A percentile compares a stretch with the other conserved stretches of the same genome.
Evolutionary conservation across 2,888 invertebrate species (phyloP).

Genomic region (Diarsia rubi): DNA sequence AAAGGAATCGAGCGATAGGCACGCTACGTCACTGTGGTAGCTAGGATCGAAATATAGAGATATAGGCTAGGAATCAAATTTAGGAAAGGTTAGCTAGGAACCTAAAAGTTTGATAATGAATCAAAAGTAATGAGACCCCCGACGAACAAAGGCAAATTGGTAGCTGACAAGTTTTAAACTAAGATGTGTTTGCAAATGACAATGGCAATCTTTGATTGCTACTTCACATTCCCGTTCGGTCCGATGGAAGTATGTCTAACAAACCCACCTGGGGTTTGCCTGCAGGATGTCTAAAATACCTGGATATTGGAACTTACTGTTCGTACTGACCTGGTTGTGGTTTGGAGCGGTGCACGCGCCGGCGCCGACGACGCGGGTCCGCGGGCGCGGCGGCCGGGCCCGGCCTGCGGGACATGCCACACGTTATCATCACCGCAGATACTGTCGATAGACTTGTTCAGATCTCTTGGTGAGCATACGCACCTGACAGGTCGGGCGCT

Average conservation of each 20-base stretch:
- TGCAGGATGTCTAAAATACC: not conserved
- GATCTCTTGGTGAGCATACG: conserved; percentile 1
- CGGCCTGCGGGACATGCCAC: conserved; percentile 15
- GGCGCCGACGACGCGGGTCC: conserved; percentile 37
- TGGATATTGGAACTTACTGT: not conserved
- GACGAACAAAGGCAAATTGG: no score
- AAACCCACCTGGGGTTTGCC: not conserved
- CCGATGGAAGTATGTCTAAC: not conserved
- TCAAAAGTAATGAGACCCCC: no score
- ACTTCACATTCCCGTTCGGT: not conserved
- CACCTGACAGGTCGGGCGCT: conserved; percentile 33
- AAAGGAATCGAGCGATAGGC: no score
- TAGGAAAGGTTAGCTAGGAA: no score
- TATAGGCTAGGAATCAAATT: no score
- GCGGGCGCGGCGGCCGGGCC: conserved; percentile 1
- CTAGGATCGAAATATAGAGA: no score
- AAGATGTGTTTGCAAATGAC: not conserved
- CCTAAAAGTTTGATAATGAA: no score
- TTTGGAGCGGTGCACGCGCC: not conserved
- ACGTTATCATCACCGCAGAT: not conserved
- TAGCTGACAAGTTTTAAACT: no score
- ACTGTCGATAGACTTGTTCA: not conserved
- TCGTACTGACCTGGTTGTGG: conserved; percentile 45
- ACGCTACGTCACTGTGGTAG: no score
- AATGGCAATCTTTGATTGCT: not conserved